These are phyloP conservation scores for Galerucella calmariensis DNA, from an alignment of 2,888 invertebrate species.

Conservation along the genomic window DNA sequence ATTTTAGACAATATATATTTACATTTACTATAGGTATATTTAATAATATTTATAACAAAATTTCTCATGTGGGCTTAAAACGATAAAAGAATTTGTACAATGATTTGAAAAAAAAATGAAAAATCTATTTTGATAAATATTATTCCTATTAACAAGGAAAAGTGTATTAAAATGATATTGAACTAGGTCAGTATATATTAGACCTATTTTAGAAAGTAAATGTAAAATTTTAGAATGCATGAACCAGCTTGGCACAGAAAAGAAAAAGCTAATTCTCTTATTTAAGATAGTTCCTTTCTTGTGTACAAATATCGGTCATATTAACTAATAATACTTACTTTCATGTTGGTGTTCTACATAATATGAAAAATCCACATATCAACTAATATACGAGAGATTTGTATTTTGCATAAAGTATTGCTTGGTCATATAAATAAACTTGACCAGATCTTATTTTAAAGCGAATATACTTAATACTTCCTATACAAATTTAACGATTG, in stretches of 20 bases:
- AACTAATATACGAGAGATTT: background rate
- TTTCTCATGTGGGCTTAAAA: slow-evolving; percentile 55
- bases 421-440: background rate
- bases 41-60: slow-evolving; percentile 47
- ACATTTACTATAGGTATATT: slow-evolving; percentile 47
- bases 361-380: background rate
- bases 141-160: slow-evolving; percentile 33
- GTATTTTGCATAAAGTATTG: background rate
- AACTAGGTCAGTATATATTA: slow-evolving; percentile 18
- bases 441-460: no score
- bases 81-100: slow-evolving; percentile 46
- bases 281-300: slow-evolving; percentile 16
- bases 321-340: slow-evolving; percentile 14
- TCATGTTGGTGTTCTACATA: background rate
- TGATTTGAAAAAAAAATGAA: slow-evolving; percentile 38
- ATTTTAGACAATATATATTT: slow-evolving; percentile 58
- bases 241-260: slow-evolving; percentile 20
- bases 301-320: slow-evolving; percentile 26
- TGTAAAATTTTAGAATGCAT: slow-evolving; percentile 26
- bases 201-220: slow-evolving; percentile 14
- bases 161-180: slow-evolving; percentile 29
- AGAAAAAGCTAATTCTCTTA: background rate
- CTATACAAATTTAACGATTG: no score
- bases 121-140: slow-evolving; percentile 50
- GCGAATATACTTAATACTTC: no score